These are phyloP conservation scores for Mellilla xanthometata DNA, from an alignment of 2,888 invertebrate species.

Conservation along the genomic window DNA sequence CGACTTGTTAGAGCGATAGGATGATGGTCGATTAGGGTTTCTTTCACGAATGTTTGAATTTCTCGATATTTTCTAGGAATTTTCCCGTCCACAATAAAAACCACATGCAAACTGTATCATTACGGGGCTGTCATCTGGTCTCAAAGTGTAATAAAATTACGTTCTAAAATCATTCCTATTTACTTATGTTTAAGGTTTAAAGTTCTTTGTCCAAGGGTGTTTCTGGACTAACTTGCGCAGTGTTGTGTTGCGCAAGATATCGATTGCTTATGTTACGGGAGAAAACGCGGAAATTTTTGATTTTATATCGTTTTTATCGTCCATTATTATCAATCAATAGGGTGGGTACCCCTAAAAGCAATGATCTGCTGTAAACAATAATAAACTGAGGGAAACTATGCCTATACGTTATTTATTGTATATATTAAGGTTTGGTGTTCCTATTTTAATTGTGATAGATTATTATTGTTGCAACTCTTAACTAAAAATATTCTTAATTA, in stretches of 20 bases:
- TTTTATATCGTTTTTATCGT: constrained; percentile 30
- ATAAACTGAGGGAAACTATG: not conserved
- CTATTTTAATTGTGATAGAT: no score
- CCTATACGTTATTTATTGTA: no score
- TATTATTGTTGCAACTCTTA: no score
- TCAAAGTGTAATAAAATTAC: constrained; percentile 20
- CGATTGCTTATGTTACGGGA: constrained; percentile 71
- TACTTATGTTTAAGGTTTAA: constrained; percentile 20
- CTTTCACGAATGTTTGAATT: not conserved
- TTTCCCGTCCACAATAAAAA: constrained; percentile 46
- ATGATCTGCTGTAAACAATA: not conserved
- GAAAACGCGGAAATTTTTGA: constrained; percentile 70
- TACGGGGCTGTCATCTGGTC: constrained; percentile 68
- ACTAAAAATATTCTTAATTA: no score
- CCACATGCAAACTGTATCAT: constrained; percentile 64
- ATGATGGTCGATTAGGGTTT: not conserved
- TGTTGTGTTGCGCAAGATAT: constrained; percentile 78
- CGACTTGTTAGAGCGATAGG: no score
- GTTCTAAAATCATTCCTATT: constrained; percentile 28
- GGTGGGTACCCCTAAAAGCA: constrained; percentile 3
- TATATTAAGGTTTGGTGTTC: no score
- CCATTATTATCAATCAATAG: constrained; percentile 16
- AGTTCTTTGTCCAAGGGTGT: constrained; percentile 25
- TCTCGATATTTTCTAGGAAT: constrained; percentile 15
- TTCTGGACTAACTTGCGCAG: constrained; percentile 71